These are phyloP conservation scores for Periphyllus acericola DNA, from an alignment of 2,888 invertebrate species.

Conservation along the genomic window DNA sequence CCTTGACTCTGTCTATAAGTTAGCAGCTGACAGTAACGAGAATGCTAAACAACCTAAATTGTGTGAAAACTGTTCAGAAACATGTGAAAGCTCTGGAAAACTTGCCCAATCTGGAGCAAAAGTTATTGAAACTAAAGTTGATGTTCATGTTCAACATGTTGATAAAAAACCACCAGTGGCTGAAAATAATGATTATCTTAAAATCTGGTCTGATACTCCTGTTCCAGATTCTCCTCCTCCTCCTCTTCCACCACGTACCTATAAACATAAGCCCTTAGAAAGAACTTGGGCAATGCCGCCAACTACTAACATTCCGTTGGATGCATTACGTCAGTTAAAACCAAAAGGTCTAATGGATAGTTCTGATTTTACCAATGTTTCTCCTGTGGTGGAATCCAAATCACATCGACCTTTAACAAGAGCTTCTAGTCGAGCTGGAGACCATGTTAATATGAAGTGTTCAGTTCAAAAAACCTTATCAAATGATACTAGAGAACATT, in stretches of 20 bases:
- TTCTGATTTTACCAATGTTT: constrained; percentile 49
- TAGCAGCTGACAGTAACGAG: constrained; percentile 63
- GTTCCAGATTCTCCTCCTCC: constrained; percentile 67
- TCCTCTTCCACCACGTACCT: constrained; percentile 77
- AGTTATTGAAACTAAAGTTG: constrained; percentile 79
- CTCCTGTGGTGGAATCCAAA: constrained; percentile 37
- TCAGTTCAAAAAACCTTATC: constrained; percentile 59
- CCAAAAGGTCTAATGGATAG: constrained; percentile 66
- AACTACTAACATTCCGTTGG: constrained; percentile 69
- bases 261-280: constrained; percentile 79
- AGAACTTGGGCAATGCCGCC: constrained; percentile 72
- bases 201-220: constrained; percentile 74
- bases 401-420: constrained; percentile 37
- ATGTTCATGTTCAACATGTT: constrained; percentile 71
- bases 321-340: constrained; percentile 76
- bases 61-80: constrained; percentile 53
- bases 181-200: constrained; percentile 74
- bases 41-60: constrained; percentile 42
- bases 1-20: constrained; percentile 65
- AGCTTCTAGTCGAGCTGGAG: constrained; percentile 61
- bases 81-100: constrained; percentile 65
- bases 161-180: constrained; percentile 68
- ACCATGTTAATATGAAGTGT: constrained; percentile 59
- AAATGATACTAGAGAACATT: constrained; percentile 56
- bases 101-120: constrained; percentile 77